Conservation (phyloP, 1,140 invertebrate genomes). For the Thaumetopoea pityocampa region DNA sequence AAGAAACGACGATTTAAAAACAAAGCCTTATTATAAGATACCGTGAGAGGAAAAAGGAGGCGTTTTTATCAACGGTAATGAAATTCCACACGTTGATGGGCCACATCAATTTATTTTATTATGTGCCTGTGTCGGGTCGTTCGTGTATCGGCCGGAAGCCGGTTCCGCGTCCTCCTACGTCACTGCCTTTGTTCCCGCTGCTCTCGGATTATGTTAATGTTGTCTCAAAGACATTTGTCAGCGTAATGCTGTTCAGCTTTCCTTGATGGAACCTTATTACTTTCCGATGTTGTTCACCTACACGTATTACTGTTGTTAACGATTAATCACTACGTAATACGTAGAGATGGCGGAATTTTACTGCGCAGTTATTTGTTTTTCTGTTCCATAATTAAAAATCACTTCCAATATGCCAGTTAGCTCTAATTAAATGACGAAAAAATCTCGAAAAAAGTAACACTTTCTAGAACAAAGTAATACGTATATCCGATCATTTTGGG, state of each 20-base stretch:
- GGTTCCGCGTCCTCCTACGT: constrained; percentile 25
- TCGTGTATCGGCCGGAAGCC: constrained; percentile 29
- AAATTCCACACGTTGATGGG: constrained; percentile 37
- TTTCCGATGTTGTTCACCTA: constrained; percentile 43
- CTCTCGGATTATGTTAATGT: constrained; percentile 66
- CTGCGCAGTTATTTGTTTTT: too few relatives aligned
- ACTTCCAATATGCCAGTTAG: too few relatives aligned
- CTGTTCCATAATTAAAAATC: too few relatives aligned
- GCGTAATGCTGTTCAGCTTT: constrained; percentile 52
- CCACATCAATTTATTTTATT: constrained; percentile 36
- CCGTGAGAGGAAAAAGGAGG: constrained; percentile 3
- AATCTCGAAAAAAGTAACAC: too few relatives aligned
- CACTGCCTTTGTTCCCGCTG: constrained; percentile 52
- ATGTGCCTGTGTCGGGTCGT: constrained; percentile 14
- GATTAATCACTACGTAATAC: constrained; percentile 23
- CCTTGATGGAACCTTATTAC: constrained; percentile 43
- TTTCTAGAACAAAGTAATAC: too few relatives aligned
- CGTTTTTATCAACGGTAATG: constrained; percentile 28
- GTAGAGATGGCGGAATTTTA: neutral
- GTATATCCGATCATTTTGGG: too few relatives aligned
- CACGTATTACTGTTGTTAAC: constrained; percentile 40
- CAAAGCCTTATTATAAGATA: constrained; percentile 2
- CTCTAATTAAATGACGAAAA: too few relatives aligned
- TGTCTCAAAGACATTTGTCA: constrained; percentile 63
- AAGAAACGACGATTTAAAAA: constrained; percentile 3